Base-by-base conservation (phyloP, 2,113 vertebrate genomes). In the Grammomys dolichurus region DNA sequence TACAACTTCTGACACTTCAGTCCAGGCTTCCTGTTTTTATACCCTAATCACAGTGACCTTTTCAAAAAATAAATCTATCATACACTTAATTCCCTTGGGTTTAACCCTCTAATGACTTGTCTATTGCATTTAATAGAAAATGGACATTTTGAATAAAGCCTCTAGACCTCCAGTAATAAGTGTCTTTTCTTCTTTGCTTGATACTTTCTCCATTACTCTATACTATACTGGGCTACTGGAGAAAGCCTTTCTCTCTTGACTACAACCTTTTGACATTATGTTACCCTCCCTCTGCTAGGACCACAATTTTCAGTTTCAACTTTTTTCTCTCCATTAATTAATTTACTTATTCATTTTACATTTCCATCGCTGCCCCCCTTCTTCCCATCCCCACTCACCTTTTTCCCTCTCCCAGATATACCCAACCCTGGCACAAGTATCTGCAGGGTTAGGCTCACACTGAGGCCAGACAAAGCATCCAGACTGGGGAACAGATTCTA, bases 51-150 rank as follows among this genome's bases (percentile, higher is more conserved):
- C 36, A 93, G 88, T 20, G 17, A 69, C 40, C 75, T 88, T 82
- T 48, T 77, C 40, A 76, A 76, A 63, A 5, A 48, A 33, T 90
- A 76, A 58, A 22, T 87, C 46, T 63, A 65, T 89, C 12, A 48
- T n/a, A 87, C 9, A 85, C 1, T n/a, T 6, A 77, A 73, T 17
- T 26, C 11, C 20, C 13, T 24, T 70, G 54, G 2, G 28, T 65
- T 88, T 84, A 84, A 56, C 14, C 17, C 73, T 89, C 75, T 10
- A 73, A 88, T 28, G 67, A 77, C 1, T 87, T 82, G 13, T 46
- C 20, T n/a, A 90, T 12, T 82, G 13, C 14, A 94, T 77, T 87
- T 65, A 91, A 78, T 93, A 91, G 72, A 78, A 92, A 75, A 54
- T 81, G 33, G 16, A 69, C 87, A 91, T 65, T 58, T 36, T 56